These are phyloP conservation scores for Stomatorhinus ivindoensis DNA, from an alignment of 2,113 vertebrate genomes.

Conservation along the genomic window DNA sequence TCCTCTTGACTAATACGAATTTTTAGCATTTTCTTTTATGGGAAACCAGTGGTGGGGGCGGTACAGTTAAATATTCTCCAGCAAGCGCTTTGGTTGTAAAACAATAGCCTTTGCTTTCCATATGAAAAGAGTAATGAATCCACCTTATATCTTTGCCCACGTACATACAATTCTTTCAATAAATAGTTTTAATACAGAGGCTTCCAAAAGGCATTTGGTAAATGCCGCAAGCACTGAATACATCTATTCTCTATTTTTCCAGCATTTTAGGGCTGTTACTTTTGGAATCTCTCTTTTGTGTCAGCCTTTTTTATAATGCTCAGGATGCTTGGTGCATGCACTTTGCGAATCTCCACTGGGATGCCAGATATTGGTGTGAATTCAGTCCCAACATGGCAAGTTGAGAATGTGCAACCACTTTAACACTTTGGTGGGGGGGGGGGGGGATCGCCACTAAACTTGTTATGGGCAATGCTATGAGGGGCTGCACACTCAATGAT, in stretches of 20 bases:
- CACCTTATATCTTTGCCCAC: background rate
- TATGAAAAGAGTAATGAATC: background rate
- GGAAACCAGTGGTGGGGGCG: background rate
- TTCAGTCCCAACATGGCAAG: background rate
- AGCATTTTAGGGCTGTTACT: background rate
- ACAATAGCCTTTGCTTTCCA: background rate
- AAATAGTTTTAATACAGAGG: background rate
- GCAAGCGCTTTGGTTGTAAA: background rate
- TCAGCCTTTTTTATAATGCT: background rate
- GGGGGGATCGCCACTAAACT: background rate
- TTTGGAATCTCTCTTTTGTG: background rate
- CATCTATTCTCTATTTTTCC: background rate
- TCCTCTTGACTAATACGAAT: background rate
- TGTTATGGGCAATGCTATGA: background rate
- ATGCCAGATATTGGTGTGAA: constrained; percentile 1
- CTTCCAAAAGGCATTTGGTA: background rate
- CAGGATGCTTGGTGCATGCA: background rate
- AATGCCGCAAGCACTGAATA: background rate
- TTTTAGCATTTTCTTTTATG: background rate
- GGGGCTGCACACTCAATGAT: background rate
- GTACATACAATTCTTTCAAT: background rate
- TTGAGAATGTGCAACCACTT: background rate
- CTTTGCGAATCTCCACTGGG: background rate
- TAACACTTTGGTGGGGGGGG: background rate
- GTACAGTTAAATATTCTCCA: background rate